These are phyloP conservation scores for Axea sp. DNA, from an alignment of 2,888 invertebrate genomes.

Conservation along the genomic window DNA sequence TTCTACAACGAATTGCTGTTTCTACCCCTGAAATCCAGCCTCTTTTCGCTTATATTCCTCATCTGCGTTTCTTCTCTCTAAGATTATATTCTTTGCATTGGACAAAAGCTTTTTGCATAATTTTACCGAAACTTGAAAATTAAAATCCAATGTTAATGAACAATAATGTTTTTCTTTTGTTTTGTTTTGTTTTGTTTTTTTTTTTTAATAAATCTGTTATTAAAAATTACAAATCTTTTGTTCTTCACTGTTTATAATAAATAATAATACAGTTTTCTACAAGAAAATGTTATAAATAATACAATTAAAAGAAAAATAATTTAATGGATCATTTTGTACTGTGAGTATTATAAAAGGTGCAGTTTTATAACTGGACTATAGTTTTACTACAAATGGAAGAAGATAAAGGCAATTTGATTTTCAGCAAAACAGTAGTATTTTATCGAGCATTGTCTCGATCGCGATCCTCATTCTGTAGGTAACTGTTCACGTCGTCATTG, in stretches of 20 bases:
- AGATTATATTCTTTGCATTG: constrained; percentile 29
- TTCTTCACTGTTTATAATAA: neutral
- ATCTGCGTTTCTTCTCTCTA: constrained; percentile 52
- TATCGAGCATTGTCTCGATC: constrained; percentile 51
- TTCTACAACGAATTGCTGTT: constrained; percentile 60
- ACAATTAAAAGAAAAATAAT: constrained; percentile 24
- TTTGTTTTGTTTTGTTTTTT: constrained; percentile 6
- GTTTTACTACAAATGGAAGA: constrained; percentile 48
- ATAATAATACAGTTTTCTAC: too few species aligned
- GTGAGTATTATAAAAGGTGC: constrained; percentile 34
- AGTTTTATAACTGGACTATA: constrained; percentile 47
- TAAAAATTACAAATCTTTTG: neutral
- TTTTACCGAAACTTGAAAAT: constrained; percentile 29
- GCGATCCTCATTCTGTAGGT: constrained; percentile 62
- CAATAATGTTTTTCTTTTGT: neutral
- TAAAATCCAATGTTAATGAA: constrained; percentile 38
- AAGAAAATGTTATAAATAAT: constrained; percentile 10
- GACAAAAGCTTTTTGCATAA: constrained; percentile 38
- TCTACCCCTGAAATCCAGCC: constrained; percentile 60
- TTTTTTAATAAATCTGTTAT: constrained; percentile 7
- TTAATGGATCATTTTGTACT: constrained; percentile 32
- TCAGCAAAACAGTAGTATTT: constrained; percentile 44
- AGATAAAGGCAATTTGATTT: constrained; percentile 57
- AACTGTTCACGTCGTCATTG: constrained; percentile 68
- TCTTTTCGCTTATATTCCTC: constrained; percentile 63